A percentile compares a stretch with the other conserved stretches of the same genome.
Conservation (phyloP, 2,888 invertebrate species). For the Heliconius cydno region DNA sequence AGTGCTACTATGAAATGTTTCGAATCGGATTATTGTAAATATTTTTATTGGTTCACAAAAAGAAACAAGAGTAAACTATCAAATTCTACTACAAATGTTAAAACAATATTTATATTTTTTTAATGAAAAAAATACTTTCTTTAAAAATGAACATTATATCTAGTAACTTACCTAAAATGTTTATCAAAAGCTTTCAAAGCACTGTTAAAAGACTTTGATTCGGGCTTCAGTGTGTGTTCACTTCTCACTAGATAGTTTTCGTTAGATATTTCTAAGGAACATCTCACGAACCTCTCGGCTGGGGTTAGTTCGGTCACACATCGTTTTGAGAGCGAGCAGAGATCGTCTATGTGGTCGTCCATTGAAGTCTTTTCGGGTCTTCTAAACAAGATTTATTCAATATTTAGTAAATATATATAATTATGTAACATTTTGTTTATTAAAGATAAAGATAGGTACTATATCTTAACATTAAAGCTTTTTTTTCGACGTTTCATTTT, state of each 20-base stretch:
- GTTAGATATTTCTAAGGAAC: constrained; percentile 65
- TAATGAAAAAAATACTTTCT: no score
- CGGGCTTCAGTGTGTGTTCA: constrained; percentile 66
- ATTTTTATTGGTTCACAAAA: not conserved
- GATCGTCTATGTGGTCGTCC: constrained; percentile 67
- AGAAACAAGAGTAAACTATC: no score
- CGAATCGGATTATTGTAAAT: not conserved
- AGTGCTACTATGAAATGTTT: not conserved
- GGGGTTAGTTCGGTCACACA: constrained; percentile 61
- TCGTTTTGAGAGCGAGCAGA: constrained; percentile 67
- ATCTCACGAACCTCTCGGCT: constrained; percentile 68
- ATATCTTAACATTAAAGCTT: no score
- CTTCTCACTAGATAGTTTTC: constrained; percentile 69
- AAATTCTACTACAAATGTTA: no score
- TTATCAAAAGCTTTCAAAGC: constrained; percentile 71
- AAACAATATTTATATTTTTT: no score
- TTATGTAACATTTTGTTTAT: not conserved
- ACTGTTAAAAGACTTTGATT: constrained; percentile 63
- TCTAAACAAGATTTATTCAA: constrained; percentile 51
- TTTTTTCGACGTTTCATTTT: no score
- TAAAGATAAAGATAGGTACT: no score
- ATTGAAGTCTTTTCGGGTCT: constrained; percentile 69
- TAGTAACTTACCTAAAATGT: constrained; percentile 66
- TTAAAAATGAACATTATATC: not conserved
- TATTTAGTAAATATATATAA: not conserved